Base-by-base conservation (phyloP, 2,113 vertebrate species). In the Smithornis capensis region DNA sequence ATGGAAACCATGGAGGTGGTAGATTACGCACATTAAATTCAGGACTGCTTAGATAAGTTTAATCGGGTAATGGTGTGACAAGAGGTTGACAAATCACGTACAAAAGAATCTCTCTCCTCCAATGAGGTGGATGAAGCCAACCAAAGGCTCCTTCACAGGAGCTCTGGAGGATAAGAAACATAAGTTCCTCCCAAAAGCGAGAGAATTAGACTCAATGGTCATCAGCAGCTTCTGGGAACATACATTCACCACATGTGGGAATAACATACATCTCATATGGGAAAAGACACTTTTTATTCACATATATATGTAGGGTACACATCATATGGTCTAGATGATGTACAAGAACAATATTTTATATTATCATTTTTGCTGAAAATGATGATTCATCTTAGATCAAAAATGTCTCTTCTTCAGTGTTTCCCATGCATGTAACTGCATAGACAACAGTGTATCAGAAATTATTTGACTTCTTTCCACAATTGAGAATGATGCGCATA, bases 221-320 rank as follows among this genome's bases (percentile, higher is more conserved):
- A 52, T 7, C 55, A 67, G 8, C 10, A 52, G 15, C 29, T 83
- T 87, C 40, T 40, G 29, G 70, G 23, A 88, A 47, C 15, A 62
- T 18, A 35, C 5, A 3, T 8, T 45, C 45, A 23, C 13, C 33
- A 31, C 6, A 5, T 8, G 24, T 12, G 25, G 38, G 24, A 73
- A 10, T 12, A 44, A 13, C 16, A 35, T 2, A 19, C 12, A 15
- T 23, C 22, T 27, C 44, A 6, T 8, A 4, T 17, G 19, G 38
- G 29, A 71, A 60, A 82, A 47, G 18, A 40, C 13, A 60, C 18
- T 59, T 71, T 38, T 22, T 55, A 16, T 29, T 2, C 16, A 16
- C 1, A 0, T 8, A 14, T 1, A 1, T 16, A 12, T 38, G 35
- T 68, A 55, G 19, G 44, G 7, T 8, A 42, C 22, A 21, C 3